Base-by-base conservation (phyloP, 2,888 invertebrate species). In the Coelogynopora nodosa region DNA sequence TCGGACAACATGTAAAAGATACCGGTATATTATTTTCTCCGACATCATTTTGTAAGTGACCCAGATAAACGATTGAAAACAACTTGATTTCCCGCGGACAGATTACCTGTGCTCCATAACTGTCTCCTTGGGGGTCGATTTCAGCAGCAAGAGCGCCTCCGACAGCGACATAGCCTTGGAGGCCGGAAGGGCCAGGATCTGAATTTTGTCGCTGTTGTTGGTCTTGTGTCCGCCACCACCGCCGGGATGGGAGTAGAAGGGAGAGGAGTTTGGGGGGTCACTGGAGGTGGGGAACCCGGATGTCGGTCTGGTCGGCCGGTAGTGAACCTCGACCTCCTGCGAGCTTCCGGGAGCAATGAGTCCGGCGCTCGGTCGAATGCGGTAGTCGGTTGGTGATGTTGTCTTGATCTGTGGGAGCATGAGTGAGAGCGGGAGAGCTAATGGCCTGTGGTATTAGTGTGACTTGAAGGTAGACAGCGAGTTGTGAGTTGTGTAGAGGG, bases 341-440 rank as follows among this genome's bases (percentile, higher is more conserved):
- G 74, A 74, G 74, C 27, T 23, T 13, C 23, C 74, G 74, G 74
- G 5, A 5, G 74, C 10, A 26, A 74, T 74, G 18, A 74, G 5
- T 26, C 74, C 74, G 74, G 74, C 74, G 27, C 74, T 74, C 18
- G 74, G 74, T 2, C 74, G 74, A 23, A 74, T 74, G 74, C 74
- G 74, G 74, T 13, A 74, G 27, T 74, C 74, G 2, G 74, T 74
- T 74, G 74, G 74, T 5, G 23, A 74, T n/a, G 74, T 74, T 2
- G 74, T 74, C 23, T 74, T 74, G 23, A 74, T 74, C 74, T 74
- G 74, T 13, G 23, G 74, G 23, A 18, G 49, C 5, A 49, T 49
- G 49, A 18, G 18, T 18, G 49, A 49, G 5, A 18, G 18, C 18
- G 18, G 49, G 5, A 18, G 5, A 49, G 49, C 5, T 49, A 10